These are phyloP conservation scores for Anthonomus grandis DNA, from an alignment of 1,140 invertebrate genomes.

Conservation along the genomic window DNA sequence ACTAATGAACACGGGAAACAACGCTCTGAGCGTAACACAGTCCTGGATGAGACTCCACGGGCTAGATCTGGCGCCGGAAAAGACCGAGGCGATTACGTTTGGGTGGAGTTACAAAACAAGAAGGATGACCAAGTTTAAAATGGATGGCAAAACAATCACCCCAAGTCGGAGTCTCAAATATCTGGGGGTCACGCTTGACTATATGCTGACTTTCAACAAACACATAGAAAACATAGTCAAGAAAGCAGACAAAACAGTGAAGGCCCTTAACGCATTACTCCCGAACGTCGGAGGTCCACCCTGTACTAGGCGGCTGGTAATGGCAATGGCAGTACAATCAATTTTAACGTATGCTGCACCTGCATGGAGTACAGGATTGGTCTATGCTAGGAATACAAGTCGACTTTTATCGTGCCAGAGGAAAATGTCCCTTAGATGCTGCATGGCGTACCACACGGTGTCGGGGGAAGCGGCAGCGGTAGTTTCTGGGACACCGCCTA, in stretches of 20 bases:
- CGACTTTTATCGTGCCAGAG: background rate
- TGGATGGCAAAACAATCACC: background rate
- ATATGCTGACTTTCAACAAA: background rate
- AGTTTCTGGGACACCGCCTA: too few species aligned
- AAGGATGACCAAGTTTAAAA: background rate
- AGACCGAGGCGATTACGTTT: background rate
- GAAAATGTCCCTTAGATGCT: background rate
- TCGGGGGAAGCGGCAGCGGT: background rate
- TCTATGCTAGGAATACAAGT: background rate
- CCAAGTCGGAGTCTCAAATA: background rate
- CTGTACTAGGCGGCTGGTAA: background rate
- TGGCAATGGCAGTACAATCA: background rate
- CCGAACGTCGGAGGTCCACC: background rate
- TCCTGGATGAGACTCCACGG: background rate
- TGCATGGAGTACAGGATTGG: background rate
- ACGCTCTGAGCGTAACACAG: background rate
- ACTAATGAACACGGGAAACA: background rate
- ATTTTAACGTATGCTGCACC: background rate
- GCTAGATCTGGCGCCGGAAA: constrained; percentile 10
- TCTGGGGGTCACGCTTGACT: background rate
- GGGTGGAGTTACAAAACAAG: background rate
- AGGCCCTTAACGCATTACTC: background rate
- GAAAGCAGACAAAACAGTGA: background rate
- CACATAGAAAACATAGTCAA: background rate
- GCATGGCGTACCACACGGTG: background rate